Evolutionary conservation across 53 echinoderm and acorn worm genomes (phyloP).

Genomic region (Glandiceps talaboti): DNA sequence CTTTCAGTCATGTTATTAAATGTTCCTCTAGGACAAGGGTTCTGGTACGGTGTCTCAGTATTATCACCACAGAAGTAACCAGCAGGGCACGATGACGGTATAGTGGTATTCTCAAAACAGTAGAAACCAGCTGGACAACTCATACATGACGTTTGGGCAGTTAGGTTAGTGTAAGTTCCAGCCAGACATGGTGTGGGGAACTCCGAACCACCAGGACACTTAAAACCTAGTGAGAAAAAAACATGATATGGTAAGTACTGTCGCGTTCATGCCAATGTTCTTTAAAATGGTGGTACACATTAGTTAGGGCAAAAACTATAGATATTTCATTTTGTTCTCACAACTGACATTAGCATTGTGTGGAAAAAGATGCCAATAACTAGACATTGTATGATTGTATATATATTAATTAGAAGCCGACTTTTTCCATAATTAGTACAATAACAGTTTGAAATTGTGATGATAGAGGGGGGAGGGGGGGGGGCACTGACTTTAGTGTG

Average conservation of each 20-base stretch:
- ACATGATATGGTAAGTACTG: background rate
- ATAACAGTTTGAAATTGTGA: too few relatives aligned
- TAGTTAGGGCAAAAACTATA: too few relatives aligned
- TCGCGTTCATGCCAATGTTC: background rate
- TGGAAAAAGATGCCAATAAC: too few relatives aligned
- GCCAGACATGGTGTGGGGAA: conserved; percentile 50
- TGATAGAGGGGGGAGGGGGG: too few relatives aligned
- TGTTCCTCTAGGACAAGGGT: conserved; percentile 76
- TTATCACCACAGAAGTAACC: conserved; percentile 69
- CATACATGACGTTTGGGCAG: conserved; percentile 39
- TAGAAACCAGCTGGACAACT: conserved; percentile 74
- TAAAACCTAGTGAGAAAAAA: conserved; percentile 30
- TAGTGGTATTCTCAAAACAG: conserved; percentile 72
- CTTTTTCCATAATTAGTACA: too few relatives aligned
- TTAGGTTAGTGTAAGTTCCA: conserved; percentile 77
- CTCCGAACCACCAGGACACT: conserved; percentile 39
- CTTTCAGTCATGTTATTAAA: conserved; percentile 74
- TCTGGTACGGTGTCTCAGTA: conserved; percentile 52
- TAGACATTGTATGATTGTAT: too few relatives aligned
- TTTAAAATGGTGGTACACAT: too few relatives aligned
- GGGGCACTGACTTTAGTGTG: too few relatives aligned
- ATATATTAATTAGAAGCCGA: too few relatives aligned
- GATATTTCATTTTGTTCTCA: too few relatives aligned
- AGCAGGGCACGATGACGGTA: conserved; percentile 56
- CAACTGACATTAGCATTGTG: too few relatives aligned